Evolutionary conservation across 2,113 vertebrate genomes (phyloP), one percentile per base, ranked within the genome.

Genomic region (Spea multiplicata): DNA sequence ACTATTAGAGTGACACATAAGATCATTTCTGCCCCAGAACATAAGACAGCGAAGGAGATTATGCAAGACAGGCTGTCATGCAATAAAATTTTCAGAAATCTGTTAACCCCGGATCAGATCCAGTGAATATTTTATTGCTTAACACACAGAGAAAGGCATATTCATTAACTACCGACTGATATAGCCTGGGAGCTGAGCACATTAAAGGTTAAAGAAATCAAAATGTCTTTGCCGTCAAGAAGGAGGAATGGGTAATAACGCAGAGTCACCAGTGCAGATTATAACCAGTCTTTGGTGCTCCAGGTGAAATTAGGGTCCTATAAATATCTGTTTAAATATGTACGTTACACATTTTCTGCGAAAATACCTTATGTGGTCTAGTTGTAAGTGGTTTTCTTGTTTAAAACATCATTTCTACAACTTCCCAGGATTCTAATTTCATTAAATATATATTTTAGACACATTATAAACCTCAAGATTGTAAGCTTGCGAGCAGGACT

Each of bases 51-150:
- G 91, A 91, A 93, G 91, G 91, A 90, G 90, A 87, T 91, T 91
- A 93, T 88, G 90, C 88, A 90, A 91, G 94, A 94, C 93, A 94
- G 94, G 89, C 94, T 95, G 95, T 95, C 94, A 94, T 84, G 88
- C 91, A 89, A 92, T 91, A 92, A 95, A 95, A 95, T 93, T 95
- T 93, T 93, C 94, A 96, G 94, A 95, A 95, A 95, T 94, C 94
- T 93, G 94, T 95, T 94, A 94, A 97, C 95, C 95, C 91, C 94
- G 89, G 92, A 89, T 89, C 90, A 93, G 92, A 93, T 90, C 90
- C 90, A 91, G 93, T 95, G 93, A 96, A 95, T 96, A 96, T 96
- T 95, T 94, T 92, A 96, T 94, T 91, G 86, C 88, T 89, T 91
- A 94, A 87, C 93, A 92, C 87, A 78, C 82, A 84, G 84, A 74